Percentiles rank a stretch among this genome's conserved stretches.
Conservation (phyloP, 2,113 vertebrate genomes). For the Calyptommatus sinebrachiatus region DNA sequence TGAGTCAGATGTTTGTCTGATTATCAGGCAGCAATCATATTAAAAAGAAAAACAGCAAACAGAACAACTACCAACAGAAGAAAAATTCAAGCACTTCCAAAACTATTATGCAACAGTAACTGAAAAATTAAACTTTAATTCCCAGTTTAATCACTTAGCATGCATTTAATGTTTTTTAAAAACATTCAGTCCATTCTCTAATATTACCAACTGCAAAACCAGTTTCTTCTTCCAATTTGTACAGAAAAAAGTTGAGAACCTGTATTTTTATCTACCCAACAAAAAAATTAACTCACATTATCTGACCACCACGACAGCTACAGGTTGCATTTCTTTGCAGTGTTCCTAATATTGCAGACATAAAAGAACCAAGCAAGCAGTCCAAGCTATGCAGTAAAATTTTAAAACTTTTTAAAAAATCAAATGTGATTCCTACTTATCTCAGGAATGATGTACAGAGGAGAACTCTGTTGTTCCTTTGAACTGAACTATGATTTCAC, state of each 20-base stretch:
- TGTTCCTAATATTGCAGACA: slow-evolving; percentile 19
- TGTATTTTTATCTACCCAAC: slow-evolving; percentile 46
- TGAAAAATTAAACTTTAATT: background rate
- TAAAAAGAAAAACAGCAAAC: background rate
- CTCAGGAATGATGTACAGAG: slow-evolving; percentile 42
- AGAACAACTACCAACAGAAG: background rate
- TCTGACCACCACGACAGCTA: slow-evolving; percentile 46
- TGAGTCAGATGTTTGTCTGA: background rate
- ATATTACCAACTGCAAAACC: slow-evolving; percentile 19
- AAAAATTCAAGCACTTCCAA: background rate
- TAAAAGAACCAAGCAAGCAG: slow-evolving; percentile 30
- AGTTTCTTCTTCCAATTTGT: slow-evolving; percentile 24
- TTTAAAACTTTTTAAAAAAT: slow-evolving; percentile 30
- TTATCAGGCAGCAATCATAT: slow-evolving; percentile 10
- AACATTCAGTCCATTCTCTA: background rate
- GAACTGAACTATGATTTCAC: slow-evolving; percentile 58
- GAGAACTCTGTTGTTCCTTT: slow-evolving; percentile 13
- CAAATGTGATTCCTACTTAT: slow-evolving; percentile 31
- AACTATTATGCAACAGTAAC: background rate
- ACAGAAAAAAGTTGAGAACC: slow-evolving; percentile 34
- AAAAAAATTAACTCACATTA: slow-evolving; percentile 62
- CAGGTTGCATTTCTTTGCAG: slow-evolving; percentile 47
- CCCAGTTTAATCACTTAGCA: background rate
- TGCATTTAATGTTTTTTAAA: background rate
- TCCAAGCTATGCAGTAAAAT: slow-evolving; percentile 34